Evolutionary conservation across 2,113 vertebrate genomes (phyloP).

Genomic region (Xiphophorus maculatus): DNA sequence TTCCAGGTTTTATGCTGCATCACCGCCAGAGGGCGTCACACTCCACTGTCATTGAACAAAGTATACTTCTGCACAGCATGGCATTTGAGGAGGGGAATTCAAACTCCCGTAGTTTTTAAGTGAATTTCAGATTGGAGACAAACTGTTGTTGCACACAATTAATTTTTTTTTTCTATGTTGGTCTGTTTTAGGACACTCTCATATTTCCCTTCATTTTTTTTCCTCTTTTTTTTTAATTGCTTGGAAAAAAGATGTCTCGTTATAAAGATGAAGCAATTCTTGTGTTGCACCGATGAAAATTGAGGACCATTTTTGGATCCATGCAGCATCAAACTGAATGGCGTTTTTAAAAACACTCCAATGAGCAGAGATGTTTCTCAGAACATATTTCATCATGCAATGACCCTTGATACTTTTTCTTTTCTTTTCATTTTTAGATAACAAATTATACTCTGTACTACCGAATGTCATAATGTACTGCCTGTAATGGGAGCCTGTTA

Average conservation of each 20-base stretch:
- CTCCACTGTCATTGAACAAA: constrained; percentile 3
- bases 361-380: not conserved
- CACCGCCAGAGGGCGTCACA: constrained; percentile 44
- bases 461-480: constrained; percentile 17
- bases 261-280: not conserved
- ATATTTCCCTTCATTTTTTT: not conserved
- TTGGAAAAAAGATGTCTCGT: not conserved
- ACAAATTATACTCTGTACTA: not conserved
- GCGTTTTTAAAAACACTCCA: not conserved
- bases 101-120: not conserved
- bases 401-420: constrained; percentile 4
- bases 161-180: too few species aligned
- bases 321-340: not conserved
- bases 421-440: not conserved
- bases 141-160: not conserved
- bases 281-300: not conserved
- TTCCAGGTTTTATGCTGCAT: constrained; percentile 50
- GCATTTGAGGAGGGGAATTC: not conserved
- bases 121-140: not conserved
- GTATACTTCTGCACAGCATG: not conserved
- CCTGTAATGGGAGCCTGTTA: constrained; percentile 24
- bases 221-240: not conserved
- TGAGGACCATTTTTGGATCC: not conserved
- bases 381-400: constrained; percentile 16
- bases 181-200: not conserved